phyloP scores from a whole-genome alignment of 2,113 vertebrate species.

The Apteryx mantelli region DNA sequence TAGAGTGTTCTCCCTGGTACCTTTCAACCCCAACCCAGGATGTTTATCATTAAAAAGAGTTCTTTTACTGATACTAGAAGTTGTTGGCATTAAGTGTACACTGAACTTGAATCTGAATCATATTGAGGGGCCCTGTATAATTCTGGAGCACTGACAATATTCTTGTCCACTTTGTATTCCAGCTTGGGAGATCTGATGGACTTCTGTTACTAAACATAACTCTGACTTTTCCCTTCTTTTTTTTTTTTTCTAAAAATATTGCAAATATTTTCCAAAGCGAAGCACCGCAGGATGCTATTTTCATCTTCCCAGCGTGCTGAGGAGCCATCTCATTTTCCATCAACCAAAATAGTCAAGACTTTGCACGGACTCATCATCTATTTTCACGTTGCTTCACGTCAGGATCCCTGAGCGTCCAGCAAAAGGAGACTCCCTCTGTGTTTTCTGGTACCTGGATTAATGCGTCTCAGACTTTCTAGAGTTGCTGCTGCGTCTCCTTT shows the following conservation, averaged over 20 bases:
- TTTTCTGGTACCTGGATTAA: not conserved
- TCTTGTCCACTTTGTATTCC: not conserved
- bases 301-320: slow-evolving; percentile 13
- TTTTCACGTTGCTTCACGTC: not conserved
- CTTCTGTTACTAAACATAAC: slow-evolving; percentile 23
- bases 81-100: no score
- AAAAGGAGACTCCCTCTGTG: not conserved
- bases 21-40: not conserved
- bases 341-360: not conserved
- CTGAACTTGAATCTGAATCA: not conserved
- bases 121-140: accelerated
- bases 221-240: not conserved
- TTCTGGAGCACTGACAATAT: not conserved
- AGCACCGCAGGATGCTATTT: slow-evolving; percentile 33
- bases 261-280: slow-evolving; percentile 42
- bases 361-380: not conserved
- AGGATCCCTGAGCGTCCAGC: not conserved
- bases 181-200: not conserved
- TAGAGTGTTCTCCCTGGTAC: not conserved
- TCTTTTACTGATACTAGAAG: no score
- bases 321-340: not conserved
- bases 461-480: not conserved
- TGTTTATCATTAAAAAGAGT: no score
- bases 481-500: not conserved
- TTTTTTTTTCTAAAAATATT: slow-evolving; percentile 32